phyloP scores from a whole-genome alignment of 2,888 invertebrate genomes.

The Mycogona germanica region DNA sequence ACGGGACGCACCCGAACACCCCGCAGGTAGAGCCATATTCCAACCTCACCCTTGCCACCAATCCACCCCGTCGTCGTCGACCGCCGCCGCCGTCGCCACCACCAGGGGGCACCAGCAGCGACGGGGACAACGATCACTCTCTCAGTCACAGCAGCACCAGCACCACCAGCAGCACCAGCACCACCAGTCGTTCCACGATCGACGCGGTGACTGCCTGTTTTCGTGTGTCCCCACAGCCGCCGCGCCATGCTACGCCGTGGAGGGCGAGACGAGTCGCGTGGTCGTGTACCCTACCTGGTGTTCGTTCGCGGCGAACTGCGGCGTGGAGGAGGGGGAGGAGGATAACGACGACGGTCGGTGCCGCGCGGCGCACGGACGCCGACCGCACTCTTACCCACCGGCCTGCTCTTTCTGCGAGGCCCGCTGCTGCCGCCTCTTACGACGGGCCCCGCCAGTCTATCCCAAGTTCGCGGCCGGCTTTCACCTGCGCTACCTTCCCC shows the following conservation, averaged over 20 bases:
- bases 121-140: neutral
- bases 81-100: slow-evolving; percentile 9
- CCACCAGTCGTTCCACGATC: slow-evolving; percentile 36
- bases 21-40: slow-evolving; percentile 13
- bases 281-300: slow-evolving; percentile 3
- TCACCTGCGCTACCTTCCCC: slow-evolving; percentile 8
- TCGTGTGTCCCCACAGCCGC: slow-evolving; percentile 11
- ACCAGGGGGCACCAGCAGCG: neutral
- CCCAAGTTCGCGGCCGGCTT: slow-evolving; percentile 11
- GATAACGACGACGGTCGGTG: too few relatives aligned
- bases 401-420: neutral
- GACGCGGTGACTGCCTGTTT: too few relatives aligned
- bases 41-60: neutral
- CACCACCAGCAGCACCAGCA: slow-evolving; percentile 40
- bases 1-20: slow-evolving; percentile 14
- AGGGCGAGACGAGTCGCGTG: neutral
- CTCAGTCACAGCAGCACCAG: neutral
- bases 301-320: slow-evolving; percentile 1
- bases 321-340: slow-evolving; percentile 60
- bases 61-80: slow-evolving; percentile 4
- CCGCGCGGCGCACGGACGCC: too few relatives aligned
- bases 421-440: too few relatives aligned
- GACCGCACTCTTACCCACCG: slow-evolving; percentile 14
- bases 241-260: neutral
- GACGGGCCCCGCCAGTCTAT: too few relatives aligned